These are phyloP conservation scores for Apotomis betuletana DNA, from an alignment of 2,888 invertebrate species.

Conservation along the genomic window DNA sequence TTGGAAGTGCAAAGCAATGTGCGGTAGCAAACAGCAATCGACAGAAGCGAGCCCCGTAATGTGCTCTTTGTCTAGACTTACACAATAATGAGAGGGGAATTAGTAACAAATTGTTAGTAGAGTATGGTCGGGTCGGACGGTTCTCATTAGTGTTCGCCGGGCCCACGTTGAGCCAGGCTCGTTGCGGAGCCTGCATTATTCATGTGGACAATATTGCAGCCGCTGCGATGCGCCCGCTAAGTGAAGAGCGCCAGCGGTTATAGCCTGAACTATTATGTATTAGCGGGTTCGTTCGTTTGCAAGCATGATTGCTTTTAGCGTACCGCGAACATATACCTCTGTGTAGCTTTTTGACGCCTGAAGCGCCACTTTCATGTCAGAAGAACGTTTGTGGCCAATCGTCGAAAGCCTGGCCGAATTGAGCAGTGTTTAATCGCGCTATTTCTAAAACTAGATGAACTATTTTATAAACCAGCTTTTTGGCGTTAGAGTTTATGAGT, in stretches of 20 bases:
- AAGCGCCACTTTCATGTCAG: constrained; percentile 15
- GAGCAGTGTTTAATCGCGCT: not conserved
- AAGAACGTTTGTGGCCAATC: constrained; percentile 23
- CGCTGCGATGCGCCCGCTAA: constrained; percentile 48
- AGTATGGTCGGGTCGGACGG: constrained; percentile 68
- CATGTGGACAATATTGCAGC: constrained; percentile 80
- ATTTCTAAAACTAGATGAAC: no score
- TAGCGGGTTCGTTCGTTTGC: constrained; percentile 30
- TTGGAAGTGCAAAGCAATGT: constrained; percentile 7
- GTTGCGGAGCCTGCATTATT: constrained; percentile 77
- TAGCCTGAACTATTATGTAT: constrained; percentile 34
- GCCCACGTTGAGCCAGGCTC: constrained; percentile 64
- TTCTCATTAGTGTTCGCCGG: constrained; percentile 77
- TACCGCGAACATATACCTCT: constrained; percentile 3
- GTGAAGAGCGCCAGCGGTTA: constrained; percentile 39
- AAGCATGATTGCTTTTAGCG: constrained; percentile 33
- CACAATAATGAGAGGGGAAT: constrained; percentile 76
- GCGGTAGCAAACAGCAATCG: constrained; percentile 28
- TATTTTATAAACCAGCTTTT: no score
- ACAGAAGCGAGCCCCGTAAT: constrained; percentile 28
- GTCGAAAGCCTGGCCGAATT: not conserved
- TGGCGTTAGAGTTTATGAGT: no score
- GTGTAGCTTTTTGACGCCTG: constrained; percentile 25
- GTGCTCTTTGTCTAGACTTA: constrained; percentile 42
- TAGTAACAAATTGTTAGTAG: constrained; percentile 79